These are phyloP conservation scores for Chaitophorus viminalis DNA, from an alignment of 2,888 invertebrate genomes.

Conservation along the genomic window DNA sequence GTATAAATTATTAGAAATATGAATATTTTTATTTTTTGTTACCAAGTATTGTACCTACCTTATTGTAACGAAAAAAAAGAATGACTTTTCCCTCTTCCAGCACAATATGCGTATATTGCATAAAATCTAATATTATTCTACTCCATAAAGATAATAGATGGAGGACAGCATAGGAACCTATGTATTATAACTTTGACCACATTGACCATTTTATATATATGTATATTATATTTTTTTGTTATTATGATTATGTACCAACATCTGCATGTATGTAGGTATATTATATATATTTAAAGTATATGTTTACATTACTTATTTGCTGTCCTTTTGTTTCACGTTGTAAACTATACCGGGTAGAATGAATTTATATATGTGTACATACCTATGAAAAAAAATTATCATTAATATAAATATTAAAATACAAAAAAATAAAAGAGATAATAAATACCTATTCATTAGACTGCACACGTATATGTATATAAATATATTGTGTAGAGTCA, in stretches of 20 bases:
- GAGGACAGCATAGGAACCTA: neutral
- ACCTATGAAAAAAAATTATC: constrained; percentile 29
- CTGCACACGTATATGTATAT: neutral
- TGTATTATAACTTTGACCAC: neutral
- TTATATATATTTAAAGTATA: constrained; percentile 3
- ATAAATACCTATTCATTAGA: constrained; percentile 25
- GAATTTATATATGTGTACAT: constrained; percentile 12
- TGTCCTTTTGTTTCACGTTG: constrained; percentile 28
- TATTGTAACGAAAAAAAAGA: neutral
- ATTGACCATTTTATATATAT: neutral
- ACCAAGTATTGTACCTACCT: too few species aligned
- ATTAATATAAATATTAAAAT: constrained; percentile 33
- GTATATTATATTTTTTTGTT: neutral
- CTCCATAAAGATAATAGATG: neutral
- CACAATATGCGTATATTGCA: too few species aligned
- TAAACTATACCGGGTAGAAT: neutral
- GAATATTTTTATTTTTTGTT: neutral
- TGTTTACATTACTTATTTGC: constrained; percentile 40
- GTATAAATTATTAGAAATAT: too few species aligned
- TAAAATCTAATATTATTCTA: neutral
- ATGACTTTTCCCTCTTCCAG: neutral
- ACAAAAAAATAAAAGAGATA: too few species aligned
- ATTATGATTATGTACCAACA: neutral
- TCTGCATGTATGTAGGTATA: neutral
- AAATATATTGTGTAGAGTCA: neutral